Percentiles rank a stretch among this genome's conserved stretches.
phyloP scores from a whole-genome alignment of 2,113 vertebrate species.

The Alaudala cheleensis region DNA sequence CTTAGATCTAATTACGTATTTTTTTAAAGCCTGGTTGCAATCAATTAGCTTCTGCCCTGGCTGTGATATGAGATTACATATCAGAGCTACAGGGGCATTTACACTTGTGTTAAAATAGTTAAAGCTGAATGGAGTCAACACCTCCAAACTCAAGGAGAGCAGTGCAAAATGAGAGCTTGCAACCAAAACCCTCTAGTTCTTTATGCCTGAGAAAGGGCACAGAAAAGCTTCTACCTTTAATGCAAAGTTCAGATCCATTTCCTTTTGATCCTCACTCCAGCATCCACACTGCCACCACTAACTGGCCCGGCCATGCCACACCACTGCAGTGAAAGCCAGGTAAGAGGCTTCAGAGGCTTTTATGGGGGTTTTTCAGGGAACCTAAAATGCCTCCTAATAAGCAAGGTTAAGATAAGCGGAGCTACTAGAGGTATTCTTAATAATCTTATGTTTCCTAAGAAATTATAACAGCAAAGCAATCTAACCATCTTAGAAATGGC shows the following conservation, averaged over 20 bases:
- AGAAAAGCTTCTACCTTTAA: background rate
- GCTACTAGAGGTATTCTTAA: background rate
- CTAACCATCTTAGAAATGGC: background rate
- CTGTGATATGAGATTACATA: background rate
- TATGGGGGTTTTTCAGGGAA: background rate
- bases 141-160: background rate
- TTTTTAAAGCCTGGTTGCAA: conserved; percentile 12
- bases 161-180: background rate
- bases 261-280: background rate
- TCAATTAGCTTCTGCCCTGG: background rate
- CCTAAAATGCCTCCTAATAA: background rate
- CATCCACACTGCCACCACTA: background rate
- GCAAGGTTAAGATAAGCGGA: background rate
- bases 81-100: background rate
- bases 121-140: background rate
- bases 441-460: background rate
- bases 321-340: background rate
- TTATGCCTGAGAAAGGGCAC: background rate
- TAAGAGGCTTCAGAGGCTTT: background rate
- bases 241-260: background rate
- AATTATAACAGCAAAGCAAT: background rate
- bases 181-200: background rate
- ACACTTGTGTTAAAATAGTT: background rate
- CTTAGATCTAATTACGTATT: conserved; percentile 40
- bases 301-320: background rate